Evolutionary conservation across 2,113 vertebrate genomes (phyloP).

Genomic region (Delphinapterus leucas): DNA sequence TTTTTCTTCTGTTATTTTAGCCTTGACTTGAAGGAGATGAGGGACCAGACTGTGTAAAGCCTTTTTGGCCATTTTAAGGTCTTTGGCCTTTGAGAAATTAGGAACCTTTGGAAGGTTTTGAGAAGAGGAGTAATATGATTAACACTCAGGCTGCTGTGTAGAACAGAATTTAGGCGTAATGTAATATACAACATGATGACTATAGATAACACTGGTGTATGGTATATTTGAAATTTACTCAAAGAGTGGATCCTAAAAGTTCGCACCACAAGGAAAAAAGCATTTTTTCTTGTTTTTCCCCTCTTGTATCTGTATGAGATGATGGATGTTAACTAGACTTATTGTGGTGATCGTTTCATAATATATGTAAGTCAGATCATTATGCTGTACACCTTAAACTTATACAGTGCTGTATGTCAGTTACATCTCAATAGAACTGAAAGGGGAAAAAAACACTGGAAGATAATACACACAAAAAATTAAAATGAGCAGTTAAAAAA

Average conservation of each 20-base stretch:
- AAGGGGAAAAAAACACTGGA: background rate
- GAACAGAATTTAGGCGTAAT: background rate
- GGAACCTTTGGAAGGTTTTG: background rate
- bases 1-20: background rate
- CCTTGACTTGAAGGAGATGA: background rate
- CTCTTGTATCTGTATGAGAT: background rate
- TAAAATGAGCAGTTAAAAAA: background rate
- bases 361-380: background rate
- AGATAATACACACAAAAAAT: background rate
- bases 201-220: background rate
- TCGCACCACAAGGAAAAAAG: background rate
- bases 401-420: background rate
- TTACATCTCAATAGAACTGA: background rate
- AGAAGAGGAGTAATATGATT: background rate
- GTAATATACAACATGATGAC: background rate
- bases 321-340: background rate
- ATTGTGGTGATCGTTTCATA: background rate
- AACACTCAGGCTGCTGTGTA: background rate
- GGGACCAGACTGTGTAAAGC: background rate
- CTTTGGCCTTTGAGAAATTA: slow-evolving; percentile 1
- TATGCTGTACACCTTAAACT: background rate
- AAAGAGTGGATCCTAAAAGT: background rate
- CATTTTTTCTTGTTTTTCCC: background rate
- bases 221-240: background rate
- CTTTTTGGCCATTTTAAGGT: background rate